Base-by-base conservation (phyloP, 1,140 invertebrate species). In the Cherax destructor region DNA sequence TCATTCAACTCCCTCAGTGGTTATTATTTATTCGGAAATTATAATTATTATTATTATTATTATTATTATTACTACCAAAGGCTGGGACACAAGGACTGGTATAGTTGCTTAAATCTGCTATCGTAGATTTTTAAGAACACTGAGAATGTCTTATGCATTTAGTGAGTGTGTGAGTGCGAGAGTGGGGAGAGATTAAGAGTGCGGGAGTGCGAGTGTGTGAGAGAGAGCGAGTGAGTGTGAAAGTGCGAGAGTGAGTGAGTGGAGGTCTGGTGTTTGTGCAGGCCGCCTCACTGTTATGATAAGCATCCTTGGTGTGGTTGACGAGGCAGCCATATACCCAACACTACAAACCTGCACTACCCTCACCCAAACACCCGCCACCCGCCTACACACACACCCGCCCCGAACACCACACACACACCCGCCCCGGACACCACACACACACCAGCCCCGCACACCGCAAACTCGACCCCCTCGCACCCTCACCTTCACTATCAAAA, bases 231-330 rank as follows among this genome's bases (percentile, higher is more conserved):
- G 79, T n/a, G 79, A 59, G 56, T 24, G 80, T 24, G 80, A 61
- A n/a, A 49, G 80, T 69, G 81, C 24, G 50, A 41, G 80, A 61
- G 80, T 30, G 80, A 61, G 80, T 21, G 80, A 61, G 80, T 24
- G 80, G 59, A 56, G 59, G 80, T 61, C 52, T 61, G 65, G 65
- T 69, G 65, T 69, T 69, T 69, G 69, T 24, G 69, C 5, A 74
- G 69, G 13, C 6, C 21, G 65, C 13, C 13, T 11, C 13, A 74
- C 69, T 74, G 24, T 74, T 74, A 74, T 74, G 69, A 74, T 74
- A 74, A 74, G n/a, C 69, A 74, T n/a, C 13, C 16, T 3, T 5
- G 69, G 5, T 21, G 69, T 24, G 69, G 69, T 30, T 74, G 69
- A 74, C 69, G 69, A 74, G 69, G n/a, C 7, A 4, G 18, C 69